Evolutionary conservation across 2,888 invertebrate species (phyloP), one percentile per base, ranked within the genome.

Genomic region (Venustoraphidia nigricollis): DNA sequence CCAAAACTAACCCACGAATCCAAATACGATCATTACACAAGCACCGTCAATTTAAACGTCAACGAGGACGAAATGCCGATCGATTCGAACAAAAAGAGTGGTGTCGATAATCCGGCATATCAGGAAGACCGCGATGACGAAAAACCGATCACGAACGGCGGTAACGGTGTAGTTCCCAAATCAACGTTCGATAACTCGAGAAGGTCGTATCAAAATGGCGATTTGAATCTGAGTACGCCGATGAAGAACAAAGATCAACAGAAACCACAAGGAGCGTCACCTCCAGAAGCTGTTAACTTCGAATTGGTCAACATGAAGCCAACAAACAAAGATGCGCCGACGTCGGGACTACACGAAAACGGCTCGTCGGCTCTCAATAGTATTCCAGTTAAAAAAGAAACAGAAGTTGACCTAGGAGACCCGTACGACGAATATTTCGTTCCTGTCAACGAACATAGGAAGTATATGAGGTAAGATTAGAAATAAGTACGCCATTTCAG

Each of bases 371-470:
- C 66, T 13, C 57, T 66, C 43, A 66, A 62, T 35, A 63, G 64
- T 14, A 71, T 75, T 47, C 74, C 75, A 2, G 61, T 71, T 42
- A 82, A 81, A 64, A 81, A 79, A 62, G 79, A 79, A 50, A 75
- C 75, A 6, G 79, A 80, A 53, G 73, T 76, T 57, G 77, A 76
- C 54, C 71, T 79, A 17, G 72, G 75, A 36, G 83, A 83, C 63
- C 81, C 83, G 6, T 85, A 86, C 63, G 85, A 86, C 59, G 86
- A 87, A 59, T 87, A 87, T 66, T 87, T 87, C 64, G 85, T 88
- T 52, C 85, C 87, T 35, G 86, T 88, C 53, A 86, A 88, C 62
- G 84, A 86, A 61, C 86, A 86, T 65, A 77, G 81, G 62, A 88
- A 88, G 69, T 86, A 81, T 63, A 85, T 86, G 74, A 83, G 86